These are phyloP conservation scores for Cryptocheilus praepositus DNA, from an alignment of 2,888 invertebrate genomes.

Conservation along the genomic window DNA sequence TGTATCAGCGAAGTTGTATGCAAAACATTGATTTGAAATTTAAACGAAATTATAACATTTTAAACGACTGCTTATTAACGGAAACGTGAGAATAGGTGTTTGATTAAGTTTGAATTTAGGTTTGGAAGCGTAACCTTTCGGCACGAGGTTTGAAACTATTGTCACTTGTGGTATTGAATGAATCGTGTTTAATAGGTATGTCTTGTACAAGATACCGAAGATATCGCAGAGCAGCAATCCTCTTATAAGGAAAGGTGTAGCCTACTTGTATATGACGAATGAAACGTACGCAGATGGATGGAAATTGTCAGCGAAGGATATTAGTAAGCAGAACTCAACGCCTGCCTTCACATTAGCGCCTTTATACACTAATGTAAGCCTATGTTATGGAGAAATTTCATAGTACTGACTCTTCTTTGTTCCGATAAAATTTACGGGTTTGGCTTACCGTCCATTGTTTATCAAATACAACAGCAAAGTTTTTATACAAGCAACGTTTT, in stretches of 20 bases:
- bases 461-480: too few relatives aligned
- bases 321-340: slow-evolving; percentile 81
- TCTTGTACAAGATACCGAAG: slow-evolving; percentile 87
- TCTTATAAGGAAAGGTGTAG: slow-evolving; percentile 79
- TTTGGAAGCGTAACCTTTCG: neutral
- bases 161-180: neutral
- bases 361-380: slow-evolving; percentile 75
- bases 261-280: slow-evolving; percentile 84
- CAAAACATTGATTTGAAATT: too few relatives aligned
- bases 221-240: slow-evolving; percentile 77
- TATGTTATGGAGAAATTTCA: neutral
- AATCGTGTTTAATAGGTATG: slow-evolving; percentile 85
- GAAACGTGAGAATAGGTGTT: neutral
- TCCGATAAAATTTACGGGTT: neutral
- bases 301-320: slow-evolving; percentile 81
- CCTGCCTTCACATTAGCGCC: slow-evolving; percentile 81
- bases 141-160: slow-evolving; percentile 10
- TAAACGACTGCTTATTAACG: too few relatives aligned
- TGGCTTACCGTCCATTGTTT: too few relatives aligned
- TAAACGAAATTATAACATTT: neutral
- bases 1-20: too few relatives aligned
- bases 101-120: neutral
- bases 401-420: neutral
- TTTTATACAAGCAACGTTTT: too few relatives aligned
- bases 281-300: slow-evolving; percentile 78